These are phyloP conservation scores for Macaria liturata DNA, from an alignment of 2,888 invertebrate species.

Conservation along the genomic window DNA sequence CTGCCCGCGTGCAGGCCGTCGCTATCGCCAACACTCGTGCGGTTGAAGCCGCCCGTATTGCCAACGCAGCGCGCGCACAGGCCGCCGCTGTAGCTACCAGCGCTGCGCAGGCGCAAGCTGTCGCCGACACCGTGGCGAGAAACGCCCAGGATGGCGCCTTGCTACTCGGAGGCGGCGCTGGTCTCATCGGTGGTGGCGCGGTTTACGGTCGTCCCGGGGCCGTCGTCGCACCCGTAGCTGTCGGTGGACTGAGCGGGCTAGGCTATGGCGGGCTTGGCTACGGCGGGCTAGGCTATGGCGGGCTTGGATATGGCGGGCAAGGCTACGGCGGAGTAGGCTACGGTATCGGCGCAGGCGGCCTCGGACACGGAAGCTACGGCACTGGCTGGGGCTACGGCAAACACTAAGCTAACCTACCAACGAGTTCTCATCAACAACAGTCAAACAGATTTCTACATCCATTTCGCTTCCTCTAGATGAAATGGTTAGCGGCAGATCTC, in stretches of 20 bases:
- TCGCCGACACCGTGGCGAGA: slow-evolving; percentile 64
- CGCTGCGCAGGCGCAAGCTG: slow-evolving; percentile 67
- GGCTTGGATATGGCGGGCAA: background rate
- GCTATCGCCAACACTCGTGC: slow-evolving; percentile 73
- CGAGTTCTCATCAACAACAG: slow-evolving; percentile 43
- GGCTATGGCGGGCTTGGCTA: slow-evolving; percentile 32
- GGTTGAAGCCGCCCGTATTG: slow-evolving; percentile 72
- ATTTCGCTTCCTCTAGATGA: slow-evolving; percentile 62
- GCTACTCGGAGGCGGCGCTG: slow-evolving; percentile 56
- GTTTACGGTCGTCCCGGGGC: slow-evolving; percentile 16
- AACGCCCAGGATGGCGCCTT: slow-evolving; percentile 50
- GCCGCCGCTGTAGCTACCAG: slow-evolving; percentile 61
- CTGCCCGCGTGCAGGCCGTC: slow-evolving; percentile 71
- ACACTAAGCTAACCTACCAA: slow-evolving; percentile 34
- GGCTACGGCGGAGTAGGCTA: slow-evolving; percentile 18
- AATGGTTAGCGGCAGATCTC: slow-evolving; percentile 74
- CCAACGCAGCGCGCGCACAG: slow-evolving; percentile 56
- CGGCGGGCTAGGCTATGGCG: slow-evolving; percentile 38
- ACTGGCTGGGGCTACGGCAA: slow-evolving; percentile 37
- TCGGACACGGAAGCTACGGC: slow-evolving; percentile 25
- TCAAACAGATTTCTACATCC: slow-evolving; percentile 66
- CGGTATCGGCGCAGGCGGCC: slow-evolving; percentile 33
- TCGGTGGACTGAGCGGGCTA: slow-evolving; percentile 11
- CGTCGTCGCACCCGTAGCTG: slow-evolving; percentile 32
- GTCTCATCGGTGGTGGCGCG: slow-evolving; percentile 33